Evolutionary conservation across 2,797 vertebrate species (phyloP).

Genomic region (Sebastes wilsoni): DNA sequence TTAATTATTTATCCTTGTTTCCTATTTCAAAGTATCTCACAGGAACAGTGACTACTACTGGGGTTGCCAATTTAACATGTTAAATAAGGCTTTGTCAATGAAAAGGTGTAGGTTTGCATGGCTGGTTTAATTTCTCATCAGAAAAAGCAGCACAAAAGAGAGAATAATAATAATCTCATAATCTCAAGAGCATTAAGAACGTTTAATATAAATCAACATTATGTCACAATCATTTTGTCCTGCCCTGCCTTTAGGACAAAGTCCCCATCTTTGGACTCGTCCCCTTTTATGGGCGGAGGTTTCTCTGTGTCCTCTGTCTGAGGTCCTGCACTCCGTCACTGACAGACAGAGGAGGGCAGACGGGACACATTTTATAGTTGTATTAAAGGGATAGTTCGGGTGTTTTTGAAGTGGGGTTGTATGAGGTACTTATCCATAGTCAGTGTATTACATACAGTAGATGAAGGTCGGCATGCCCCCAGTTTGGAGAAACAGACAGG

Average conservation of each 20-base stretch:
- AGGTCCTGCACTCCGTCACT: slow-evolving; percentile 42
- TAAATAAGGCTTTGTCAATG: neutral
- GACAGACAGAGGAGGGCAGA: slow-evolving; percentile 42
- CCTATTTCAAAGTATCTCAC: neutral
- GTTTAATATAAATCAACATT: neutral
- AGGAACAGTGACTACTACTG: neutral
- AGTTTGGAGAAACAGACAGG: too few relatives aligned
- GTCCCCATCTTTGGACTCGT: slow-evolving; percentile 66
- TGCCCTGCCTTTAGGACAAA: slow-evolving; percentile 75
- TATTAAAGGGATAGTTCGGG: too few relatives aligned
- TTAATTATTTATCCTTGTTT: neutral
- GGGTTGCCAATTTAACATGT: neutral
- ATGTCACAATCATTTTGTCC: slow-evolving; percentile 36
- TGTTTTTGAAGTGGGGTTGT: too few relatives aligned
- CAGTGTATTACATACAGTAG: too few relatives aligned
- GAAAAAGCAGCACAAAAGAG: neutral
- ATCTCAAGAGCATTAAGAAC: neutral
- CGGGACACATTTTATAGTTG: slow-evolving; percentile 5
- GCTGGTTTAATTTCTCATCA: neutral
- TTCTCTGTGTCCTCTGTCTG: slow-evolving; percentile 65
- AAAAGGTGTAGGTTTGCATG: neutral
- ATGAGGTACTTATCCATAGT: too few relatives aligned
- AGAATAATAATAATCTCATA: neutral
- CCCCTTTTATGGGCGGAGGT: slow-evolving; percentile 60
- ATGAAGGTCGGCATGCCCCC: too few relatives aligned